Percentiles rank a stretch among this genome's conserved stretches.
These are phyloP conservation scores for Sterna hirundo DNA, from an alignment of 2,113 vertebrate species.

Conservation along the genomic window DNA sequence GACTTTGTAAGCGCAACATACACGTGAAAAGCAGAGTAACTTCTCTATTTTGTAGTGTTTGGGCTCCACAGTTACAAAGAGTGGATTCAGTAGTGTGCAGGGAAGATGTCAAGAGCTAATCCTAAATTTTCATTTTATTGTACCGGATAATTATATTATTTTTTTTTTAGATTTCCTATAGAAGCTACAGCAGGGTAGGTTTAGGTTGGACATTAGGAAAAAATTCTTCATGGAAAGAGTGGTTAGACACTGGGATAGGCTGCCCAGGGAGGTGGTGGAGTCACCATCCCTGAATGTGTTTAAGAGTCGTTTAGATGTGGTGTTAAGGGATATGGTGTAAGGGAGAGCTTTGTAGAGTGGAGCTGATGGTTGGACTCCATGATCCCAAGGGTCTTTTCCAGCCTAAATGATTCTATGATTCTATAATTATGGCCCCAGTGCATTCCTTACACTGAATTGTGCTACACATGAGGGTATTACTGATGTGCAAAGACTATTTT, in stretches of 20 bases:
- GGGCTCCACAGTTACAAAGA: background rate
- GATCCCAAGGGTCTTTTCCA: too few relatives aligned
- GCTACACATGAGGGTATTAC: background rate
- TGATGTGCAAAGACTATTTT: background rate
- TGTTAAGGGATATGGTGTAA: too few relatives aligned
- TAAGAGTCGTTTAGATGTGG: too few relatives aligned
- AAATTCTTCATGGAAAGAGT: too few relatives aligned
- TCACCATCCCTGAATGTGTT: too few relatives aligned
- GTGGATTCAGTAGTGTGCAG: background rate
- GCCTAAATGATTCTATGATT: too few relatives aligned
- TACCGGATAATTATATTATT: background rate
- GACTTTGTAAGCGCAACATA: background rate
- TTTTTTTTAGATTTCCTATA: background rate
- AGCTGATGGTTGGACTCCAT: too few relatives aligned
- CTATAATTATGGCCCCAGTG: background rate
- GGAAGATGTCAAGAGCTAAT: background rate
- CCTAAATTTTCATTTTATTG: background rate
- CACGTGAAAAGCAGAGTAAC: background rate
- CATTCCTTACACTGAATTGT: background rate
- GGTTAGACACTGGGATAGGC: too few relatives aligned
- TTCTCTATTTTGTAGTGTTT: background rate
- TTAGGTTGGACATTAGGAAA: too few relatives aligned
- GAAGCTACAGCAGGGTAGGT: too few relatives aligned
- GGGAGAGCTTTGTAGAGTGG: too few relatives aligned
- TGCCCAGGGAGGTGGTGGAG: too few relatives aligned